Base-by-base conservation (phyloP, 2,888 invertebrate species). In the Cerceris rybyensis region DNA sequence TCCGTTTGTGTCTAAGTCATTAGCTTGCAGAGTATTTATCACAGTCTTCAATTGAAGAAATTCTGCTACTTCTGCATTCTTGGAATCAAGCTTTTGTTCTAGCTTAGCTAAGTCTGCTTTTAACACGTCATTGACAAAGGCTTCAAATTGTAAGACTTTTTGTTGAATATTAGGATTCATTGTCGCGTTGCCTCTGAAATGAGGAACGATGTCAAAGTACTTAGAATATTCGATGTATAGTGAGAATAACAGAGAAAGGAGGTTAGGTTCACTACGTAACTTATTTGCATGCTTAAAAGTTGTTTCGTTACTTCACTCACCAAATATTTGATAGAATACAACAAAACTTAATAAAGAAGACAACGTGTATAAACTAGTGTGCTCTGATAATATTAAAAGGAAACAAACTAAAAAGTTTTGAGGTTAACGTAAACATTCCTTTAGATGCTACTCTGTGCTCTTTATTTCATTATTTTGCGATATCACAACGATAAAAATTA, bases 41-140 rank as follows among this genome's bases (percentile, higher is more conserved):
- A 95, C 94, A 70, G 95, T 95, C 90, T 96, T 95, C 58, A 97
- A 93, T 88, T 97, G 96, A 8, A 95, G 92, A 78, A 96, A 95
- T 88, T 97, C 97, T 5, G 95, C 93, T 7, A 96, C 93, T 90
- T 97, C 96, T 0, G 93, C 93, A 89, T 95, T 96, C 16, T 96
- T 92, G 57, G 92, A 90, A 77, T 95, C 94, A 60, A 97, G 92
- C 71, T 94, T 93, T 6, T 93, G 88, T 70, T 95, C 94, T 41
- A 95, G 87, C 72, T 93, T 91, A 13, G 94, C 94, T 6, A 98
- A 93, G 88, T 97, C 96, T 88, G 95, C 94, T 89, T 94, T 95
- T 0, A 98, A 93, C 0, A 95, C 95, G 80, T 97, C 95, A 89
- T 97, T 97, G n/a, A 98, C 93, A 87, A 96, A 96, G 7, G 93